phyloP scores from a whole-genome alignment of 2,113 vertebrate genomes.

The Thermophis baileyi region DNA sequence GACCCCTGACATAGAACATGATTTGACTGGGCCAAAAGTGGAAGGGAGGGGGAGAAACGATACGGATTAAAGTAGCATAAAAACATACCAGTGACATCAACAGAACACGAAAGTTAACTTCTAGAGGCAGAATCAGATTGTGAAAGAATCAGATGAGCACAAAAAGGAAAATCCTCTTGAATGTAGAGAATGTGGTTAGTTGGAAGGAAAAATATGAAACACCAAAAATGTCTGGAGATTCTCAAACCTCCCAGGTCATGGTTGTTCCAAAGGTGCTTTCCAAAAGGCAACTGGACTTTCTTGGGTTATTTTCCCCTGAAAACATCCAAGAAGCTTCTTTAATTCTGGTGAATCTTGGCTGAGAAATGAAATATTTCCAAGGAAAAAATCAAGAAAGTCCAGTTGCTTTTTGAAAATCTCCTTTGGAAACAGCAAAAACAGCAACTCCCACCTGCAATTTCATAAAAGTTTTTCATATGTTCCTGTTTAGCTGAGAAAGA shows the following conservation, averaged over 20 bases:
- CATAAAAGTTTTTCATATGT: background rate
- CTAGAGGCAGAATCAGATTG: background rate
- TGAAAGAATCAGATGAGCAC: background rate
- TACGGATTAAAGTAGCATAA: background rate
- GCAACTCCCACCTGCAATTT: background rate
- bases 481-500: background rate
- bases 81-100: background rate
- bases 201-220: background rate
- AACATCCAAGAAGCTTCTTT: background rate
- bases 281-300: background rate
- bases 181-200: background rate
- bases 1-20: background rate
- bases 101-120: background rate
- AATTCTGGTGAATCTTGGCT: background rate
- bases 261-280: background rate
- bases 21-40: background rate
- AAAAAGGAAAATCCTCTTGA: background rate
- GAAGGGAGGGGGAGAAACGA: background rate
- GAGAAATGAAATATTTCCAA: background rate
- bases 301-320: background rate
- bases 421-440: background rate
- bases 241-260: background rate
- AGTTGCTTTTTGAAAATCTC: background rate
- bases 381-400: background rate
- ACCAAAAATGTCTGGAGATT: background rate